A percentile compares a stretch with the other conserved stretches of the same genome.
phyloP scores from a whole-genome alignment of 2,888 invertebrate genomes.

The Xylophagus ater region DNA sequence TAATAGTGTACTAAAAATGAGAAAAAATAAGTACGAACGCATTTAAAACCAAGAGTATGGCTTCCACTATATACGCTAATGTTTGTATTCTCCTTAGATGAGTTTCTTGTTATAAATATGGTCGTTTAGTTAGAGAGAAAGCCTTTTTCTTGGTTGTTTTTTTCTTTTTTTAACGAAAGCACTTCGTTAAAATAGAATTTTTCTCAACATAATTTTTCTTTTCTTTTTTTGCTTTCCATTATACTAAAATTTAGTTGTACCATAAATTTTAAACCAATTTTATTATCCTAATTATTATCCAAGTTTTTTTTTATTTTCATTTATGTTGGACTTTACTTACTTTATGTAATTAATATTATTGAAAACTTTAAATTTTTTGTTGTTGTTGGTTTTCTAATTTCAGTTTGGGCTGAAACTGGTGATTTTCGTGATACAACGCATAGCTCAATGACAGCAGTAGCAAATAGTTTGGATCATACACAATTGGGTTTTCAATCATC shows the following conservation, averaged over 20 bases:
- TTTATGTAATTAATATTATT: conserved; percentile 10
- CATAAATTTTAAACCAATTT: no score
- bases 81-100: no score
- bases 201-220: no score
- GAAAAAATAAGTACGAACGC: conserved; percentile 9
- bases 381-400: conserved; percentile 34
- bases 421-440: conserved; percentile 78
- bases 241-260: no score
- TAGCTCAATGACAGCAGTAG: conserved; percentile 53
- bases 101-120: no score
- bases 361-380: conserved; percentile 16
- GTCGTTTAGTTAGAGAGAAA: no score
- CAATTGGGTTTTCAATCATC: conserved; percentile 58
- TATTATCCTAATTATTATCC: conserved; percentile 5
- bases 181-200: no score
- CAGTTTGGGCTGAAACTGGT: conserved; percentile 84
- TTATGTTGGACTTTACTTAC: conserved; percentile 20
- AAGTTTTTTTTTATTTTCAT: conserved; percentile 9
- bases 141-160: no score
- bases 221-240: no score
- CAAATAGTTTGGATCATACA: conserved; percentile 51
- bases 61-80: no score
- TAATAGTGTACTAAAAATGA: conserved; percentile 30
- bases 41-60: background rate
- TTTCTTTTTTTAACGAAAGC: no score